These are phyloP conservation scores for Antechinus flavipes DNA, from an alignment of 2,113 vertebrate species.

Conservation along the genomic window DNA sequence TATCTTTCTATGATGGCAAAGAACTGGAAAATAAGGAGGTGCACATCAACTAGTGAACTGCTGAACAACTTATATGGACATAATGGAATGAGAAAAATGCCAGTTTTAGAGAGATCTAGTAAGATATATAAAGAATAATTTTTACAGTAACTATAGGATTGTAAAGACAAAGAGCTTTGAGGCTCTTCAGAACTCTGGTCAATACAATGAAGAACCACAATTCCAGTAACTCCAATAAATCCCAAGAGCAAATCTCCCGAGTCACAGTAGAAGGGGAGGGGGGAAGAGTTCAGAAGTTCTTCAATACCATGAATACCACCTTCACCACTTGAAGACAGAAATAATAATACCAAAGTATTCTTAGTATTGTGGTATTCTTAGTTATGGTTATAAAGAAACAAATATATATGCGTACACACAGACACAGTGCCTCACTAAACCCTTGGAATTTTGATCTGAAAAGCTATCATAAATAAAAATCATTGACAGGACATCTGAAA, in stretches of 20 bases:
- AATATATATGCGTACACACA: background rate
- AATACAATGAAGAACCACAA: background rate
- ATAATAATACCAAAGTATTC: background rate
- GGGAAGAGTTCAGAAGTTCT: background rate
- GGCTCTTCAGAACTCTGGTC: background rate
- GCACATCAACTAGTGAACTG: background rate
- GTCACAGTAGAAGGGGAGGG: background rate
- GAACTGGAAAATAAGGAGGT: background rate
- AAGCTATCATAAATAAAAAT: background rate
- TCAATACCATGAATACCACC: background rate
- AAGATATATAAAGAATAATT: background rate
- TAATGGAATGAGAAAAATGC: background rate
- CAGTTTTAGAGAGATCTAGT: background rate
- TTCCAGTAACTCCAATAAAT: background rate
- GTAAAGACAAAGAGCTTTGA: background rate
- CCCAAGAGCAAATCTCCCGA: background rate
- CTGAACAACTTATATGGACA: background rate
- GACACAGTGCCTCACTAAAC: background rate
- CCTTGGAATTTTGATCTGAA: background rate
- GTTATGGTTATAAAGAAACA: background rate
- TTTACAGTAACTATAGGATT: background rate
- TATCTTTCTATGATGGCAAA: background rate
- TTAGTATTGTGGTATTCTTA: background rate
- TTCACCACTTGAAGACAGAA: background rate
- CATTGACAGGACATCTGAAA: constrained; percentile 11